Base-by-base conservation (phyloP, 2,888 invertebrate genomes). In the Clepsis dumicolana region DNA sequence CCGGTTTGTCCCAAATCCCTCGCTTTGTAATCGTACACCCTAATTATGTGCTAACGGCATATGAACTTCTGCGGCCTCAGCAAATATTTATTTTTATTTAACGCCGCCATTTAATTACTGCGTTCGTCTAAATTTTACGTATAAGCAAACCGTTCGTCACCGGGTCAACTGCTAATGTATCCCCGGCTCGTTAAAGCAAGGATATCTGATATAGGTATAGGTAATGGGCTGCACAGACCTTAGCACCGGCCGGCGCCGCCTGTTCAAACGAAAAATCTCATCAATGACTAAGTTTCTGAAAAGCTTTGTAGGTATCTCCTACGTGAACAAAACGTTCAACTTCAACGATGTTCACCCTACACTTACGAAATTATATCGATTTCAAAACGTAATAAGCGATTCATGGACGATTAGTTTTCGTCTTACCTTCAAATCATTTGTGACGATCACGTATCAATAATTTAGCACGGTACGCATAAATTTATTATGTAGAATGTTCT, bases 1-100 rank as follows among this genome's bases (percentile, higher is more conserved):
- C 60, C 27, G 60, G 60, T 25, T 44, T 27, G 60, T 60, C 44
- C 60, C 27, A 48, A 60, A 60, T 60, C 44, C 60, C 44, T 57
- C 44, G 60, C 44, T 60, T 41, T 60, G 60, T 60, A 60, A 60
- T 60, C 44, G 44, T 60, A 44, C 44, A 60, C 60, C 54, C n/a
- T 66, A 53, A 60, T 60, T 60, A 60, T 25, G 53, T 44, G 53
- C 48, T 25, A 66, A 48, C 62, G 62, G 24, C 54, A 32, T 48
- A n/a, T 50, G 48, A 35, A 66, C 44, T 56, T 48, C 21, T 24
- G 35, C 35, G 44, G 38, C 61, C 54, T 66, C 54, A n/a, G 48
- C 62, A 56, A 66, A 66, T 62, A 32, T 66, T 66, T 66, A 62
- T 62, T 66, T 62, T 66, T 54, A 62, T 48, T 62, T 48, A 27